Base-by-base conservation (phyloP, 2,113 vertebrate genomes). In the Pseudopodoces humilis region DNA sequence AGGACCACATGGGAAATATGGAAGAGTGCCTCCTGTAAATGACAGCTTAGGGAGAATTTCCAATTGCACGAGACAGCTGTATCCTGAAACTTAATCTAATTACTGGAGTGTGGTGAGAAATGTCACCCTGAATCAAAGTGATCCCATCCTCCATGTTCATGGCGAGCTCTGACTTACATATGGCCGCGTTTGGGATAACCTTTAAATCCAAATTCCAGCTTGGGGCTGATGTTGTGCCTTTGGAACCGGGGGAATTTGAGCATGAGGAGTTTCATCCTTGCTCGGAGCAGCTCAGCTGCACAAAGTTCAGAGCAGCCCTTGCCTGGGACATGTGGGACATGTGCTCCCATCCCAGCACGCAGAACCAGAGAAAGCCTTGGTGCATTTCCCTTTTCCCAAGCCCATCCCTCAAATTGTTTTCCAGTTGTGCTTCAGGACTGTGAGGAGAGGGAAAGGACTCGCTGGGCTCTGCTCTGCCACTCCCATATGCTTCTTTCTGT, bases 31-130 rank as follows among this genome's bases (percentile, higher is more conserved):
- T 96, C 59, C 94, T 39, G 33, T 39, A 92, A 94, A 94, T 88
- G 96, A 95, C 88, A 88, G 94, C 86, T 84, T 71, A 75, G 92
- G 95, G 95, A 96, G 94, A 43, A 46, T 71, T 83, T 88, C 65
- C 77, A 91, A 95, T 96, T 96, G 94, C 64, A n/a, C 19, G 63
- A 96, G 94, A 90, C 94, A 96, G 94, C 95, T 94, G 95, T 59
- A 72, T 93, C 89, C 94, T 3, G 4, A 95, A 95, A 87, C 71
- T 84, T 95, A 93, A 97, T 94, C 78, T 85, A 95, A 96, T 97
- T 95, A 95, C 90, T 71, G 23, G 20, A 87, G 91, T 39, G 78
- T 20, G 68, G 79, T 72, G 89, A 76, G 86, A 94, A 96, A 94
- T 96, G 96, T 93, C 95, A 95, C 92, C 91, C 94, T 94, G 93